Evolutionary conservation across 2,113 vertebrate genomes (phyloP), one percentile per base, ranked within the genome.

Genomic region (Eptatretus burgeri): DNA sequence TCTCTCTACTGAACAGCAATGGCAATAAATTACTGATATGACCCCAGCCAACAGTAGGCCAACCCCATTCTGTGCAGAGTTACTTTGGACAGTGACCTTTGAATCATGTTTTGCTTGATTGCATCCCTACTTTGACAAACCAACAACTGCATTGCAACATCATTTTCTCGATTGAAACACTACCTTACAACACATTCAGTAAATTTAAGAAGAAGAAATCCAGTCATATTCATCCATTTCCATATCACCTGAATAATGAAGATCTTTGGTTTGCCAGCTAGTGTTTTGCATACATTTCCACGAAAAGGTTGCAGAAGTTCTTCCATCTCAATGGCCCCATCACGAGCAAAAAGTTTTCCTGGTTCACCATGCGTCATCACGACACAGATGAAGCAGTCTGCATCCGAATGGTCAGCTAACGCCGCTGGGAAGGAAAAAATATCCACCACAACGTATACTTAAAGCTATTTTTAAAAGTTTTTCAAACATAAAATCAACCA

Each of bases 211-310:
- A 14, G 66, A 49, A 14, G 14, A 5, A 56, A 52, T 49, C 3
- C 53, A 7, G 20, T 49, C 14, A 14, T 66, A 65, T 64, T 41
- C 27, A 41, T 41, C 7, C 27, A 41, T 41, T 41, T 41, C 3
- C 27, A 41, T 41, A 41, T 77, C 76, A 96, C 91, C 86, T 98
- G 91, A 64, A 91, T 73, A 66, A 98, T 73, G 66, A 98, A 96
- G 72, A 96, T 85, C 77, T 98, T 98, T 1, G 91, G 89, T 69
- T 98, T 98, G 19, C 91, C 89, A 13, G 78, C 79, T 20, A 98
- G 77, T 66, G 79, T 84, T 50, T 1, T 71, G 71, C 91, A 98
- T 27, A 75, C 78, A 70, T 88, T 76, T 69, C 91, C 91, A 72
- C 75, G 84, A 72, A 94, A 96, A 71, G 77, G 69, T 62, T 72